Evolutionary conservation across 2,888 invertebrate genomes (phyloP), one percentile per base, ranked within the genome.

Genomic region (Megamerina dolium): DNA sequence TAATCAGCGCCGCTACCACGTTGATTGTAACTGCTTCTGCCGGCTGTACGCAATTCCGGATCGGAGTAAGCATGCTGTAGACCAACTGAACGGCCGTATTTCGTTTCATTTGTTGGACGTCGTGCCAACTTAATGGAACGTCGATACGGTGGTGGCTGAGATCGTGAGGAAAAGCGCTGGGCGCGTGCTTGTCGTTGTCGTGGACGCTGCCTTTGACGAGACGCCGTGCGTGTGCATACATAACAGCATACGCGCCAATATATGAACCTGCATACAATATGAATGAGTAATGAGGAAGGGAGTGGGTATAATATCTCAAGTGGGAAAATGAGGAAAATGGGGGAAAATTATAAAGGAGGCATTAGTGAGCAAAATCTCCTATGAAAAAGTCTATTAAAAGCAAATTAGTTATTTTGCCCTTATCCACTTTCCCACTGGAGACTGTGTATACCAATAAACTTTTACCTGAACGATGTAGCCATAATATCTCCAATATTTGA

Each of bases 181-280:
- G 45, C 46, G 1, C 60, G 56, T 26, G 57, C 41, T 1, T 62
- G 64, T 27, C 67, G 54, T 19, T 56, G 57, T 1, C 65, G 48
- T 6, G 62, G 54, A 3, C 65, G 57, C 5, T 51, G 51, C 9
- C 63, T 57, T 2, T 59, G 52, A 37, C 74, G 78, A 55, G 77
- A 79, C 0, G 89, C 85, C 14, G 83, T 84, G 17, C 86, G 82
- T 0, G 88, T 89, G 69, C 92, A 93, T 36, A 88, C 81, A 70
- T 87, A 92, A 63, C 92, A 92, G 62, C 91, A 93, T 3, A 89
- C 84, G 43, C 87, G 82, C 92, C 92, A 92, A 66, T 93, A 93
- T n/a, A 92, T 73, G 63, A 92, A 91, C 52, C 89, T 83, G 55
- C 14, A 53, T 51, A 13, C 9, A 21, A 32, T 6, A 38, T 37